Base-by-base conservation (phyloP, 2,888 invertebrate species). In the Drosophila dives region DNA sequence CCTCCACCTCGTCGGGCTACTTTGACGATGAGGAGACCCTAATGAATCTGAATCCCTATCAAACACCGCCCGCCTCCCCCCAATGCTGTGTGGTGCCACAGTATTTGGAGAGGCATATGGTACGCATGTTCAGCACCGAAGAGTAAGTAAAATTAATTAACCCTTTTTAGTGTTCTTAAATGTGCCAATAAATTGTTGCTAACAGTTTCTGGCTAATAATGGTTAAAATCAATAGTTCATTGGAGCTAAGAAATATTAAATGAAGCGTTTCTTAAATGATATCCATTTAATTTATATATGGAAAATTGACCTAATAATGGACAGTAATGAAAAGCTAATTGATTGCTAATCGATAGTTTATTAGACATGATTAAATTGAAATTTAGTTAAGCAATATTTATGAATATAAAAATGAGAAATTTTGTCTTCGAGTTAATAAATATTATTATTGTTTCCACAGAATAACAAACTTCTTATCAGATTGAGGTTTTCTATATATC, bases 121-220 rank as follows among this genome's bases (percentile, higher is more conserved):
- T 92, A 58, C 84, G 93, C 78, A 92, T 92, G 92, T 93, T 92
- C 75, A 92, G 92, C 80, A 82, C 85, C 12, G 92, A 92, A 91
- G 92, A 93, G 93, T 92, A 86, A 92, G 93, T 91, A 86, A 56
- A 50, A 6, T 17, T 20, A 23, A 20, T 15, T 15, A 20, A 50
- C 7, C 15, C 20, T 15, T 5, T 5, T 5, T 6, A 34, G 26
- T 49, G 59, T 36, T 49, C 36, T 36, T 48, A 49, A 59, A 36
- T 2, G 42, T 11, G 6, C 23, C 17, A 2, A 1, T 11, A 34
- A 23, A 23, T 51, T 11, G 8, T 17, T 2, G 3, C 36, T 6
- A 5, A 26, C 26, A 26, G 26, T 26, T 26, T 26, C 3, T 38
- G 7, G 2, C 36, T 7, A 0, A 15, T 15, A 36, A 36, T 36